Base-by-base conservation (phyloP, 2,797 vertebrate species). In the Bufotes viridis region DNA sequence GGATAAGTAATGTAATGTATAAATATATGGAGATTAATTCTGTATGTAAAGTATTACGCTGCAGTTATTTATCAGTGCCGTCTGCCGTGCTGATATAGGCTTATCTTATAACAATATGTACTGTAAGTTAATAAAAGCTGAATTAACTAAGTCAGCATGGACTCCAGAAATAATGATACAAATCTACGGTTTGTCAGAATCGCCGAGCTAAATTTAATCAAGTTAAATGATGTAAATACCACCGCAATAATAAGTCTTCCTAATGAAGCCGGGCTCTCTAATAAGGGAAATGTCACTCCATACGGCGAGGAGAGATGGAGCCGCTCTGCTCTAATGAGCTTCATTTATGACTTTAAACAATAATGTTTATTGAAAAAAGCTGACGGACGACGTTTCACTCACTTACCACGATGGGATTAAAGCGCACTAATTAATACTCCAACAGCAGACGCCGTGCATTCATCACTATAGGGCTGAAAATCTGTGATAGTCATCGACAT, bases 311-410 rank as follows among this genome's bases (percentile, higher is more conserved):
- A 92, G 84, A 72, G 70, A 88, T 29, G 29, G 29, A 2, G 29
- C 29, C 89, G 91, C 92, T 89, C 90, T 74, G 90, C 90, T 91
- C 84, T 90, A 92, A 92, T 91, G 90, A 91, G 90, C 90, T 90
- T 85, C 92, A 88, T 93, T 93, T 92, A 91, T 93, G 92, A 82
- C 69, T 57, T 82, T 83, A 34, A 81, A 88, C 81, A 86, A 90
- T 91, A 92, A 91, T 90, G 65, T 92, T 93, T 93, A 91, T 91
- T 0, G 88, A 83, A 0, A 89, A 86, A 81, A 87, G 92, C 76
- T 55, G 78, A 92, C 87, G 89, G 11, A 60, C 24, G 22, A 51
- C 20, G n/a, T 15, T 22, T 20, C n/a, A 29, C 24, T 22, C 49
- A 11, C 78, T 61, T 14, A 72, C 60, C 29, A 61, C 57, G 29